Base-by-base conservation (phyloP, 2,797 vertebrate genomes). In the Chiropotes sagulatus region DNA sequence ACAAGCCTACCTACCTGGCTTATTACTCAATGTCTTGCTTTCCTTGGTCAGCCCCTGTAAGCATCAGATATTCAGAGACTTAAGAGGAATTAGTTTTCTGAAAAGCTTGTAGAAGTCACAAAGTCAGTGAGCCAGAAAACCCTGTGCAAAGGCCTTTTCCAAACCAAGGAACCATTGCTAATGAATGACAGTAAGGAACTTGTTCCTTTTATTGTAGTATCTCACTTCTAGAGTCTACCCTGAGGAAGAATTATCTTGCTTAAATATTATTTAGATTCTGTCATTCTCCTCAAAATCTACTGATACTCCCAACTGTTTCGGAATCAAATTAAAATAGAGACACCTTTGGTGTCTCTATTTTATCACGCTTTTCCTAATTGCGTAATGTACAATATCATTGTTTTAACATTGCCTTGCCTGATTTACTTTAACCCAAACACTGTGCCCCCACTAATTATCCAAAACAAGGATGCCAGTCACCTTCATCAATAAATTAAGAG, bases 91-190 rank as follows among this genome's bases (percentile, higher is more conserved):
- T 44, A 15, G 54, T 90, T 94, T 95, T 88, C 41, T 85, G 22
- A 90, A 52, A 96, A 79, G n/a, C 26, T 93, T 82, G 7, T 93
- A 54, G 36, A 96, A 93, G 24, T 79, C 44, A 85, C 54, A 83
- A 94, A 88, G 72, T 46, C 72, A 93, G 41, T n/a, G 72, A 93
- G 30, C 9, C 41, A 92, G 75, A 76, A 91, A 67, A 52, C 13
- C 20, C 4, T n/a, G 12, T 72, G 64, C 52, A 89, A 46, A 85
- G 79, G 50, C 7, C 33, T 89, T 95, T 84, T 84, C 48, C 8
- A 86, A 26, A 48, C 46, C 44, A 44, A 48, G 20, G 7, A 93
- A 57, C 13, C 58, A 64, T 80, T 93, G 52, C 41, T 90, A 92
- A 88, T 84, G 48, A 92, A 73, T 84, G 58, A 26, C 28, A 54